phyloP scores from a whole-genome alignment of 2,113 vertebrate genomes.

The Anser cygnoides region DNA sequence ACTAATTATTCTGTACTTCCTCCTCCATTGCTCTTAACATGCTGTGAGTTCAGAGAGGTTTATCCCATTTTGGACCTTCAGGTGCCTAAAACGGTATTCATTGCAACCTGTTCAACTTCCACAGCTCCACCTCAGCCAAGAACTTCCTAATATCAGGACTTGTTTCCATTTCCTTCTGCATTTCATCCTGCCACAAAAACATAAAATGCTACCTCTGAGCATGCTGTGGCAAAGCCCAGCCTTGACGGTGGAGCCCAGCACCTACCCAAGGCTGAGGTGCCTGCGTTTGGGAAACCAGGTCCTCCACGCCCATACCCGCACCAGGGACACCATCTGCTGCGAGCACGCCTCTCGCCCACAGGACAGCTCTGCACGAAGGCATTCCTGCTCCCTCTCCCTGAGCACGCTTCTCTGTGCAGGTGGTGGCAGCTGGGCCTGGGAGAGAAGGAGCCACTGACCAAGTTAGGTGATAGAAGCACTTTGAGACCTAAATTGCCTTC shows the following conservation, averaged over 20 bases:
- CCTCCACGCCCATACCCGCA: fast-evolving
- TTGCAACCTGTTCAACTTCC: not conserved
- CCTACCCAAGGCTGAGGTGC: not conserved
- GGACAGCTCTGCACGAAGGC: not conserved
- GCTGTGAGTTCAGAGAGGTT: not conserved
- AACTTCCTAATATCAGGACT: not conserved
- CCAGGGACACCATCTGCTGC: not conserved
- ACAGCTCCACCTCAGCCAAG: not conserved
- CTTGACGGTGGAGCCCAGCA: not conserved
- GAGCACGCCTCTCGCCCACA: fast-evolving
- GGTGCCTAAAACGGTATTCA: not conserved
- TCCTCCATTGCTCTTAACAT: not conserved
- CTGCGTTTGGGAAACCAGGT: not conserved
- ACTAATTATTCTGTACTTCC: not conserved
- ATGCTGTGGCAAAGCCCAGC: not conserved
- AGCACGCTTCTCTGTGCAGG: fast-evolving
- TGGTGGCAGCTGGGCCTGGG: not conserved
- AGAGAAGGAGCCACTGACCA: not conserved
- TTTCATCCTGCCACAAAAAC: not conserved
- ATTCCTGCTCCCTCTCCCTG: fast-evolving
- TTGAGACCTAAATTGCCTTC: not conserved
- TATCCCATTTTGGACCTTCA: not conserved
- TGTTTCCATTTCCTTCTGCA: not conserved
- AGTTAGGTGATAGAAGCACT: fast-evolving
- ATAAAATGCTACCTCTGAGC: not conserved